phyloP scores from a whole-genome alignment of 2,888 invertebrate genomes.

The Drosophila dives region DNA sequence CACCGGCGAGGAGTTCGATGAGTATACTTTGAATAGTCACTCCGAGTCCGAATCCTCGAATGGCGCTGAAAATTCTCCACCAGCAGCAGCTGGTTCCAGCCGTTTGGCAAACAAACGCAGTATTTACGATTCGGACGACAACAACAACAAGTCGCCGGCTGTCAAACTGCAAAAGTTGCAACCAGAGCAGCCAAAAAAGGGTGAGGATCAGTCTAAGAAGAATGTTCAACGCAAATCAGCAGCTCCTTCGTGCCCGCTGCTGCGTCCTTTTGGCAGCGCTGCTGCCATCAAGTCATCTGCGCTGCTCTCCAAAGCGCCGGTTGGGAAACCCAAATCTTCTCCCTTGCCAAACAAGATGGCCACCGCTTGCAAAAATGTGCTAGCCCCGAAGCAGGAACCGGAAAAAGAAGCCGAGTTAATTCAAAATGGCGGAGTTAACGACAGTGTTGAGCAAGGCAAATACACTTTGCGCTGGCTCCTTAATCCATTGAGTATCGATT shows the following conservation, averaged over 20 bases:
- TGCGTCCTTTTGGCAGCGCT: neutral
- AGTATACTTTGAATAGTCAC: neutral
- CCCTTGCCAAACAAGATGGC: conserved; percentile 12
- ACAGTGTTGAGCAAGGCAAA: conserved; percentile 87
- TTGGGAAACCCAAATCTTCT: conserved; percentile 1
- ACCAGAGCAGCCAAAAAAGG: neutral
- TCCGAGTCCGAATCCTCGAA: neutral
- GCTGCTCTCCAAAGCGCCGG: neutral
- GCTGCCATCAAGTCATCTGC: neutral
- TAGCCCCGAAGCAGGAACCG: neutral
- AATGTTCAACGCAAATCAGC: neutral
- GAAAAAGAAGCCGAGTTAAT: neutral
- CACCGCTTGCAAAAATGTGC: neutral
- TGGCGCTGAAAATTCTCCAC: neutral
- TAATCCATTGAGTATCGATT: conserved; percentile 87
- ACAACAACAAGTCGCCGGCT: conserved; percentile 4
- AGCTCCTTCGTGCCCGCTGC: conserved; percentile 5
- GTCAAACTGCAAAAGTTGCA: conserved; percentile 11
- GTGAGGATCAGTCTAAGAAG: neutral
- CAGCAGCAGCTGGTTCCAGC: neutral
- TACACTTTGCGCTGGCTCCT: conserved; percentile 91
- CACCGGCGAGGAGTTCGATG: conserved; percentile 24
- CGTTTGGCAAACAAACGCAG: conserved; percentile 17
- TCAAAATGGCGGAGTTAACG: conserved; percentile 30
- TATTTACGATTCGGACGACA: conserved; percentile 7